Base-by-base conservation (phyloP, 2,797 vertebrate genomes). In the Gymnothorax reevesii region DNA sequence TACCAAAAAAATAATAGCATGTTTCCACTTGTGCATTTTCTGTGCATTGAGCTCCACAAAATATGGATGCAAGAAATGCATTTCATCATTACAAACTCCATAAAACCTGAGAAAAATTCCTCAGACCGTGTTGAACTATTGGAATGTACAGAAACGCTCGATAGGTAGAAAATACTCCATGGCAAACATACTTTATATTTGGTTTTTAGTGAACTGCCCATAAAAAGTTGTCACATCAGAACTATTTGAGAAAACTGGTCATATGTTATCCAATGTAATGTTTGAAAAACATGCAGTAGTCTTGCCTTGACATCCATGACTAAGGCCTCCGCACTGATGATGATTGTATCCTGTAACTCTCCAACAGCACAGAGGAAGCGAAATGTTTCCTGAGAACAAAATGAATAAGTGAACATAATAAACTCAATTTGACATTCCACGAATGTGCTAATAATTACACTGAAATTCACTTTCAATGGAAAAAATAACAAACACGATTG, bases 301-400 rank as follows among this genome's bases (percentile, higher is more conserved):
- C 88, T 64, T 75, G 89, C 93, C 92, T 88, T 4, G 87, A 88
- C 83, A 60, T 85, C 75, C 25, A 22, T 60, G 84, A 92, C 90
- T 2, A 73, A 0, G 10, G 86, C 88, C 0, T 22, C 4, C 22
- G 86, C 82, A 22, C 7, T n/a, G 22, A 94, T 86, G 9, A 9
- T 4, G n/a, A 20, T 83, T 33, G 90, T 88, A 6, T 90, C n/a
- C 54, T 86, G 66, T 62, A 90, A 54, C 42, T 87, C 8, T 87
- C 22, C 90, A 60, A 91, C 57, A 4, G 2, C 69, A 80, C 93
- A 94, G 0, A 1, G 25, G 57, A 91, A 85, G 15, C 10, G 8
- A 84, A 52, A 75, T 4, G 66, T 25, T n/a, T 55, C n/a, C 86
- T 87, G 62, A 64, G 59, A n/a, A 27, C 17, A 60, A 10, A 83